A percentile compares a stretch with the other conserved stretches of the same genome.
These are phyloP conservation scores for Pectinophora gossypiella DNA, from an alignment of 1,140 invertebrate species.

Conservation along the genomic window DNA sequence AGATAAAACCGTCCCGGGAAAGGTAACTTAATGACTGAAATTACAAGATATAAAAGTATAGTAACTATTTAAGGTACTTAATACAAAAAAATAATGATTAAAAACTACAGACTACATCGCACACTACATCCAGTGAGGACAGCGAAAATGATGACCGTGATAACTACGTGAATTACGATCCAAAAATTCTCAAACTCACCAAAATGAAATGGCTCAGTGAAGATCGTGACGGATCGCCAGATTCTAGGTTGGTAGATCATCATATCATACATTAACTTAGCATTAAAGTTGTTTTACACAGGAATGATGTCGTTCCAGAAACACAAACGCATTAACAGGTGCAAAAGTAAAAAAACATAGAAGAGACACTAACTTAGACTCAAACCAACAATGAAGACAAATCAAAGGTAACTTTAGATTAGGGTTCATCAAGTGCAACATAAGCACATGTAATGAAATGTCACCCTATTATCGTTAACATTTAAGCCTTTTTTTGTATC, in stretches of 20 bases:
- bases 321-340: constrained; percentile 53
- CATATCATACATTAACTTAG: not conserved
- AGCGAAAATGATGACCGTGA: constrained; percentile 25
- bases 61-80: too few relatives aligned
- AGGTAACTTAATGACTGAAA: too few relatives aligned
- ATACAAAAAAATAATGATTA: too few relatives aligned
- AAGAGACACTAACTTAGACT: too few relatives aligned
- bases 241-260: constrained; percentile 44
- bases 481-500: too few relatives aligned
- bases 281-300: not conserved
- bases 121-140: constrained; percentile 16
- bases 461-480: too few relatives aligned
- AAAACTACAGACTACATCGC: too few relatives aligned
- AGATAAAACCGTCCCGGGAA: not conserved
- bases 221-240: constrained; percentile 30
- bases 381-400: too few relatives aligned
- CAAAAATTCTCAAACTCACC: constrained; percentile 53
- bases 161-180: constrained; percentile 25
- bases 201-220: constrained; percentile 65
- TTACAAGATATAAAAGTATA: too few relatives aligned
- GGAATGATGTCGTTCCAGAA: constrained; percentile 50
- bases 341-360: constrained; percentile 33
- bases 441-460: too few relatives aligned
- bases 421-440: too few relatives aligned
- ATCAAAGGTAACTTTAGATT: too few relatives aligned